These are phyloP conservation scores for Huso huso DNA, from an alignment of 2,797 vertebrate species.

Conservation along the genomic window DNA sequence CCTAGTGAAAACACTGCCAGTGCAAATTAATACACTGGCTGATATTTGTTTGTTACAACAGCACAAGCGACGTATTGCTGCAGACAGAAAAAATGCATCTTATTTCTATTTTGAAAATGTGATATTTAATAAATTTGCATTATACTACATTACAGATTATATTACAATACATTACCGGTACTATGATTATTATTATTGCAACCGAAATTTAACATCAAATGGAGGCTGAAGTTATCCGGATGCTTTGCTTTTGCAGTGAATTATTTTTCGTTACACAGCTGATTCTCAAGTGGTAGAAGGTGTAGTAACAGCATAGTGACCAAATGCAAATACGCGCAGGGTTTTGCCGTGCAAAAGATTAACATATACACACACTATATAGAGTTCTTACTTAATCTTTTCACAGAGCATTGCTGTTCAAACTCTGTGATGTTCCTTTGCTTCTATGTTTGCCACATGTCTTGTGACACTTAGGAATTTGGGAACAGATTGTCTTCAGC, in stretches of 20 bases:
- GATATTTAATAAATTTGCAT: too few species aligned
- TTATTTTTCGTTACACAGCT: conserved; percentile 34
- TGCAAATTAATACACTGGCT: conserved; percentile 50
- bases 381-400: too few species aligned
- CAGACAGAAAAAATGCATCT: background rate
- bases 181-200: too few species aligned
- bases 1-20: conserved; percentile 44
- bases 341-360: conserved; percentile 50
- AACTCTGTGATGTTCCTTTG: conserved; percentile 4
- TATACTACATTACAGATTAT: too few species aligned
- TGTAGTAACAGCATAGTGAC: conserved; percentile 47
- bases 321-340: conserved; percentile 50
- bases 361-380: conserved; percentile 29
- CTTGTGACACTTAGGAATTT: too few species aligned
- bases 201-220: too few species aligned
- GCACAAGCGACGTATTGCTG: conserved; percentile 35
- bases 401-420: background rate
- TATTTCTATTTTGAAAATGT: too few species aligned
- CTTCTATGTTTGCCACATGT: conserved; percentile 1
- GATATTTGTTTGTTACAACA: conserved; percentile 40
- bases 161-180: too few species aligned
- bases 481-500: too few species aligned
- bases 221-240: conserved; percentile 23
- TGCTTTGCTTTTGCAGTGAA: conserved; percentile 39
- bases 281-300: conserved; percentile 42